Percentiles rank a stretch among this genome's conserved stretches.
These are phyloP conservation scores for Salminus brasiliensis DNA, from an alignment of 2,113 vertebrate genomes.

Conservation along the genomic window DNA sequence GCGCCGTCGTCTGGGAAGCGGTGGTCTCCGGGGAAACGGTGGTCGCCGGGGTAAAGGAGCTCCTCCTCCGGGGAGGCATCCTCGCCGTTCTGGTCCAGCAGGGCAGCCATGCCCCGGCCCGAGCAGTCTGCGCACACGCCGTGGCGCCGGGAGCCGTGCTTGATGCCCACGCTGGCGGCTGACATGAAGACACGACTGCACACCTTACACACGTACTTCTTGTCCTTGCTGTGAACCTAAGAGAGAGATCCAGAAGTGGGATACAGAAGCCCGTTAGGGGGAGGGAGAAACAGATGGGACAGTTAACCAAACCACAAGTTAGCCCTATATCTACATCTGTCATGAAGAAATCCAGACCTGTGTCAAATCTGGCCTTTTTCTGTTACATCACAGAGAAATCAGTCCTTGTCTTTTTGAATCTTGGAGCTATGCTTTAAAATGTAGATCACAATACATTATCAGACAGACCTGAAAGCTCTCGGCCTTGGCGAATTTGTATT, in stretches of 20 bases:
- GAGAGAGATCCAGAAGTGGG: background rate
- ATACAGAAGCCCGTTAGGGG: background rate
- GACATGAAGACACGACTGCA: constrained; percentile 98
- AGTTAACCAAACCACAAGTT: too few species aligned
- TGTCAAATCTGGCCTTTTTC: too few species aligned
- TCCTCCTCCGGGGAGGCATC: constrained; percentile 88
- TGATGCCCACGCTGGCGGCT: constrained; percentile 95
- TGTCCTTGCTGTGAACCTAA: constrained; percentile 98
- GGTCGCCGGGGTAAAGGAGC: constrained; percentile 83
- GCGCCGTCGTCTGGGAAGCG: constrained; percentile 76
- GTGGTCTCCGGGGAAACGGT: constrained; percentile 77
- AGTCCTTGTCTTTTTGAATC: too few species aligned
- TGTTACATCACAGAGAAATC: too few species aligned
- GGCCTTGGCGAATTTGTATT: too few species aligned
- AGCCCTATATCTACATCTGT: too few species aligned
- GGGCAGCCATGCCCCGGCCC: constrained; percentile 78
- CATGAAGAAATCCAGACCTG: too few species aligned
- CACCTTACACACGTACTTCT: constrained; percentile 98
- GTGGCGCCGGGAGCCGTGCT: constrained; percentile 94
- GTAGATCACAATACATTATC: too few species aligned
- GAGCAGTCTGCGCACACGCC: constrained; percentile 93
- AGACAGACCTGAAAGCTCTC: too few species aligned
- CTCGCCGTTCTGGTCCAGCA: constrained; percentile 82
- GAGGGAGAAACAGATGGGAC: background rate
- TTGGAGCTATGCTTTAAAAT: too few species aligned